Conservation (phyloP, 1,140 invertebrate genomes). For the Cataglyphis hispanica region DNA sequence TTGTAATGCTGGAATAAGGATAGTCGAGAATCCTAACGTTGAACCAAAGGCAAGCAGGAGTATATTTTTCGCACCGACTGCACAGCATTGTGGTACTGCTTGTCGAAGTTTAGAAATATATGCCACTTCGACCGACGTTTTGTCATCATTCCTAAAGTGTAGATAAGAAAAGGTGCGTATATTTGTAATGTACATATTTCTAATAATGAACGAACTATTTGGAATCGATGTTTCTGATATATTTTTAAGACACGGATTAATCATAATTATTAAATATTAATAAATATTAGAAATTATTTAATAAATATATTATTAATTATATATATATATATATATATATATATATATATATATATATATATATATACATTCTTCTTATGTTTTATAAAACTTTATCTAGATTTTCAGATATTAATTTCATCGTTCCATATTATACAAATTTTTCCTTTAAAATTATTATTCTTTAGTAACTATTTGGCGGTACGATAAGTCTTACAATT, state of each 20-base stretch:
- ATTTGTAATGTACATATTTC: neutral
- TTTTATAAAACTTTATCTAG: neutral
- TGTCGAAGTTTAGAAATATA: conserved; percentile 84
- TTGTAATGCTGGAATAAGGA: conserved; percentile 91
- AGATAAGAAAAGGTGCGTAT: neutral
- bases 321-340: too few relatives aligned
- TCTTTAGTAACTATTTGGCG: neutral
- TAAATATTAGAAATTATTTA: neutral
- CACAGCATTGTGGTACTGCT: conserved; percentile 88
- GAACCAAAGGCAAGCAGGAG: conserved; percentile 90
- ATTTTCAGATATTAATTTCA: neutral
- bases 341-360: too few relatives aligned
- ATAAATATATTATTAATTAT: neutral
- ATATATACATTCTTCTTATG: too few relatives aligned
- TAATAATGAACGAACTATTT: neutral
- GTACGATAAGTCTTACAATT: neutral
- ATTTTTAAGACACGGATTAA: neutral
- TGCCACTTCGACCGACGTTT: conserved; percentile 57
- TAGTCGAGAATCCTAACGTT: conserved; percentile 92
- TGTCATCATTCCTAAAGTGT: conserved; percentile 76
- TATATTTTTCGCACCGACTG: conserved; percentile 89
- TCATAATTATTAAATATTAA: conserved; percentile 26
- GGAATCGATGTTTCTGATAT: neutral
- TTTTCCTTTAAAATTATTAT: neutral
- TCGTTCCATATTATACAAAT: neutral